Evolutionary conservation across 2,113 vertebrate species (phyloP), one percentile per base, ranked within the genome.

Genomic region (Pygoscelis antarcticus): DNA sequence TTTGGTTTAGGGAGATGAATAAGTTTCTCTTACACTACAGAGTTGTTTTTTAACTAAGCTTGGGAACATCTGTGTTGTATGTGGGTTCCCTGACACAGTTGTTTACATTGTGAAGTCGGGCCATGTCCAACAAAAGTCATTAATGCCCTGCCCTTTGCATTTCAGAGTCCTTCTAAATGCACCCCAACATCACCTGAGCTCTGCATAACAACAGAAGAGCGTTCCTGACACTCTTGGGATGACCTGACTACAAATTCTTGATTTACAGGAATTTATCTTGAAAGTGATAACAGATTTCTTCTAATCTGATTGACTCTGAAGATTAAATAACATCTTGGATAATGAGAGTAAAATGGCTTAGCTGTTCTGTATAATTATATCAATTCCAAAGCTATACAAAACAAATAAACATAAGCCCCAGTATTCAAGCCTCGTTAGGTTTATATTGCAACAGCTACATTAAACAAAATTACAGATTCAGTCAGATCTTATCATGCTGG

Each of bases 321-420:
- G 87, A 81, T 94, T 97, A 96, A 97, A 92, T 92, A 96, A 93
- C 61, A 51, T 93, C 93, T 76, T 93, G 51, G 76, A 89, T 89
- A 91, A 93, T 55, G 82, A 96, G 40, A 62, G 75, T 78, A 82
- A 94, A 96, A 92, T 51, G 38, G 36, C 52, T 89, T 93, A 84
- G 87, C 82, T 84, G 55, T 96, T 96, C 83, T 93, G 51, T 91
- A 64, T 93, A 96, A 96, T 96, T 96, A 95, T 91, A 68, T 84
- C 91, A 92, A 82, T 95, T 97, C 80, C 93, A 93, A 85, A 89
- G 93, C 83, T 76, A 55, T 92, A 75, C 60, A 86, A 96, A 96
- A 93, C 94, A 97, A 96, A 86, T 94, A 93, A 94, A 90, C 87
- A 93, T 44, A 97, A 96, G 82, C 40, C 27, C 49, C 20, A 58